These are phyloP conservation scores for Cerastis leucographa DNA, from an alignment of 2,888 invertebrate species.

Conservation along the genomic window DNA sequence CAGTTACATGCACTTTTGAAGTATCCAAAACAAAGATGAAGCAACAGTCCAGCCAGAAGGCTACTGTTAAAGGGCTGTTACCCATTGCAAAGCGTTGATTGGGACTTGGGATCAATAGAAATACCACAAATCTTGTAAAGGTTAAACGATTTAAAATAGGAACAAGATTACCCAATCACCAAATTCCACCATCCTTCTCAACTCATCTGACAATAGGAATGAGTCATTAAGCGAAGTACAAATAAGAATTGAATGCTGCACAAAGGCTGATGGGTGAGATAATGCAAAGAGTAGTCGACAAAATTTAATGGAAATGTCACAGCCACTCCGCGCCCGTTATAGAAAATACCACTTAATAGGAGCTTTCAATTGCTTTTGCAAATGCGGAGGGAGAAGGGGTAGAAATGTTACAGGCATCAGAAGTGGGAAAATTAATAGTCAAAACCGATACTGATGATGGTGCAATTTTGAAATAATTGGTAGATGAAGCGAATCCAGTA, in stretches of 20 bases:
- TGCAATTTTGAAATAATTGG: not conserved
- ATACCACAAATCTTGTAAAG: constrained; percentile 23
- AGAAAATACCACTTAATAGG: constrained; percentile 63
- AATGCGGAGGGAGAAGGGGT: constrained; percentile 34
- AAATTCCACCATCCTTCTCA: constrained; percentile 38
- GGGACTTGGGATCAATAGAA: not conserved
- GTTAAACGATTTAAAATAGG: constrained; percentile 11
- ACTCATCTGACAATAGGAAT: constrained; percentile 44
- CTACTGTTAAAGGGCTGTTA: not conserved
- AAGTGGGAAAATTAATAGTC: not conserved
- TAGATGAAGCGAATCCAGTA: not conserved
- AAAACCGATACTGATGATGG: not conserved
- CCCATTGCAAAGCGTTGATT: not conserved
- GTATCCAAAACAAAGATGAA: not conserved
- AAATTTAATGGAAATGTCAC: constrained; percentile 76
- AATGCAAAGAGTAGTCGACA: constrained; percentile 60
- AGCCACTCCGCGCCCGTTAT: constrained; percentile 65
- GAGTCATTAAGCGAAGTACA: constrained; percentile 59
- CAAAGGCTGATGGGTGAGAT: constrained; percentile 62
- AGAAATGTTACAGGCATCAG: constrained; percentile 16
- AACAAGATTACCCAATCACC: constrained; percentile 29
- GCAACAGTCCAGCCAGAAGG: not conserved
- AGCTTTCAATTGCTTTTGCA: constrained; percentile 53
- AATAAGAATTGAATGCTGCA: constrained; percentile 63
- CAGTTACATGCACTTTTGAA: not conserved